phyloP scores from a whole-genome alignment of 2,113 vertebrate genomes.

The Prionailurus viverrinus region DNA sequence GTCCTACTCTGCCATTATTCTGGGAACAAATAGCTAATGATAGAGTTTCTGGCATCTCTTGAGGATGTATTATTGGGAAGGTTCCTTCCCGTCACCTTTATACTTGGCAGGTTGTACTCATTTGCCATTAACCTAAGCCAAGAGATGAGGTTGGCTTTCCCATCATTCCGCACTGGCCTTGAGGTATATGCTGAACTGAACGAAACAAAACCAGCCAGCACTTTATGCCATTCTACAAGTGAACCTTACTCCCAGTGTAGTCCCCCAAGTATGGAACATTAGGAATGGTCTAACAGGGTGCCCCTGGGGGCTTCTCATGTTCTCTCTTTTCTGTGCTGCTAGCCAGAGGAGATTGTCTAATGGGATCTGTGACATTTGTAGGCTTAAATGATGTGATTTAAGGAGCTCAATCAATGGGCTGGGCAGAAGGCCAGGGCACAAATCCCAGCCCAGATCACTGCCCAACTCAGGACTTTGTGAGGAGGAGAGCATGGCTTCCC shows the following conservation, averaged over 20 bases:
- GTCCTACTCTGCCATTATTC: not conserved
- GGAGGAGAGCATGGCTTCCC: not conserved
- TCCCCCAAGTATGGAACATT: constrained; percentile 49
- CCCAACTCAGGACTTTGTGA: not conserved
- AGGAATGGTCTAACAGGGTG: constrained; percentile 47
- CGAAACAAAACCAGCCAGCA: constrained; percentile 26
- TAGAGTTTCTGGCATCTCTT: constrained; percentile 14
- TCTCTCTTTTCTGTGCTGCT: constrained; percentile 61
- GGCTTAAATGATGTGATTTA: constrained; percentile 69
- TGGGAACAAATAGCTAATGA: constrained; percentile 19
- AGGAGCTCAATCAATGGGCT: constrained; percentile 59
- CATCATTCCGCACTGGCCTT: not conserved
- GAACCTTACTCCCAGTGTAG: not conserved
- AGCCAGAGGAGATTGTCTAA: constrained; percentile 70
- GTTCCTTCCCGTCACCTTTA: not conserved
- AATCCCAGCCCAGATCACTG: constrained; percentile 55
- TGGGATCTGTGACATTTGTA: constrained; percentile 65
- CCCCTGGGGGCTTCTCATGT: constrained; percentile 53
- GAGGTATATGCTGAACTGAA: constrained; percentile 30
- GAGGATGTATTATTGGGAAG: not conserved
- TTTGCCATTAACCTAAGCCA: constrained; percentile 35
- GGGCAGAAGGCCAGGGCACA: constrained; percentile 46
- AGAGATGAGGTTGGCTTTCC: not conserved
- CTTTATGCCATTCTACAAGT: not conserved
- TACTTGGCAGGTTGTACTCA: constrained; percentile 29